Conservation (phyloP, 2,888 invertebrate species). For the Caenorhabditis doughertyi region DNA sequence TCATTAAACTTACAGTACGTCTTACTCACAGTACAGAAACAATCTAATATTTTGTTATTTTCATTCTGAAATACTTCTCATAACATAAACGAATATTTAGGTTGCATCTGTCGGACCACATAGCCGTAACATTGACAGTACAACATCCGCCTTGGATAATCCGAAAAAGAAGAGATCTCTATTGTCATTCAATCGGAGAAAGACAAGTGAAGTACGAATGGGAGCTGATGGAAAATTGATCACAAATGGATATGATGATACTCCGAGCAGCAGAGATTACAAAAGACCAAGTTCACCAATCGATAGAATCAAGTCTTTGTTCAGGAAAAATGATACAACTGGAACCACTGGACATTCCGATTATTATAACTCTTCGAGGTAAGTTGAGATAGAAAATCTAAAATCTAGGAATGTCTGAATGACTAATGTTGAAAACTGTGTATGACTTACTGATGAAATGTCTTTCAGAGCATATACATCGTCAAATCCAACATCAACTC, state of each 20-base stretch:
- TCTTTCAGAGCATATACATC: conserved; percentile 57
- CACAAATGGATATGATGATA: conserved; percentile 72
- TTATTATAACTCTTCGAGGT: conserved; percentile 54
- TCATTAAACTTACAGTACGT: neutral
- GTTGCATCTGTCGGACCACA: conserved; percentile 62
- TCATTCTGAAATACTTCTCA: neutral
- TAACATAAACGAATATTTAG: conserved; percentile 11
- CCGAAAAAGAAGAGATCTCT: conserved; percentile 72
- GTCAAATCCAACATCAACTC: conserved; percentile 45
- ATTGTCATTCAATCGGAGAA: conserved; percentile 76
- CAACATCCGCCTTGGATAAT: conserved; percentile 51
- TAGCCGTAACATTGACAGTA: conserved; percentile 42
- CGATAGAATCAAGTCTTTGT: conserved; percentile 81
- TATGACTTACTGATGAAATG: too few relatives aligned
- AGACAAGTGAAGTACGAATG: conserved; percentile 74
- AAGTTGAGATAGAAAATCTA: neutral
- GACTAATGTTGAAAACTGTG: too few relatives aligned
- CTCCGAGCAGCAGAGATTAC: conserved; percentile 63
- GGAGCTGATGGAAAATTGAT: conserved; percentile 78
- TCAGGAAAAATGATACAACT: conserved; percentile 69
- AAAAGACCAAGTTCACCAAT: conserved; percentile 81
- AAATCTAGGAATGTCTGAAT: neutral
- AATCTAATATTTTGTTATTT: conserved; percentile 21
- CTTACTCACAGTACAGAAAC: conserved; percentile 12
- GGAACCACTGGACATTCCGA: conserved; percentile 41